A percentile compares a stretch with the other conserved stretches of the same genome.
These are phyloP conservation scores for Microtus ochrogaster DNA, from an alignment of 2,113 vertebrate species.

Conservation along the genomic window DNA sequence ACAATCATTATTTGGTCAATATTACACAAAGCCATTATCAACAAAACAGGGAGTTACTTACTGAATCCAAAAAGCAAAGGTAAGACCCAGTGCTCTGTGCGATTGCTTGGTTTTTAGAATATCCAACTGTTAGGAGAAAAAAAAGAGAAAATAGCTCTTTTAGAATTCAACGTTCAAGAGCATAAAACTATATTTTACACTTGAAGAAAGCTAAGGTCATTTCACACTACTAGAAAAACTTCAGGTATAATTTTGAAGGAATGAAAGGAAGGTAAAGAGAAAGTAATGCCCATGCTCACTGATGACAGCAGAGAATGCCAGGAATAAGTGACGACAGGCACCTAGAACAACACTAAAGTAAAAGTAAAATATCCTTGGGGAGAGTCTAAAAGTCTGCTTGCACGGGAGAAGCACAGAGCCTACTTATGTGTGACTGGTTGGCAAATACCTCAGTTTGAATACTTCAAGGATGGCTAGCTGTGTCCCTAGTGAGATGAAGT, in stretches of 20 bases:
- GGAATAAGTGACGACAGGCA: no score
- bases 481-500: fast-evolving
- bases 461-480: not conserved
- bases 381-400: not conserved
- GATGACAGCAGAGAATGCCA: not conserved
- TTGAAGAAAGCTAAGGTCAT: not conserved
- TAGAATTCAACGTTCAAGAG: not conserved
- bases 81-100: conserved; percentile 92
- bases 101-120: conserved; percentile 95
- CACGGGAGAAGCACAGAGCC: fast-evolving
- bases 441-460: no score
- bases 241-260: not conserved
- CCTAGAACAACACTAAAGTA: not conserved
- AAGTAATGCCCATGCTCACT: no score
- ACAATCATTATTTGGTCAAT: not conserved
- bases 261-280: not conserved
- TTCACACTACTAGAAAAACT: not conserved
- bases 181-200: not conserved
- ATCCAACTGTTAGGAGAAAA: conserved; percentile 91
- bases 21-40: not conserved
- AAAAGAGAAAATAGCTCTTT: conserved; percentile 36
- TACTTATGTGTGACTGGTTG: fast-evolving
- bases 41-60: conserved; percentile 86
- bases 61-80: conserved; percentile 97
- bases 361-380: not conserved